A percentile compares a stretch with the other conserved stretches of the same genome.
phyloP scores from a whole-genome alignment of 2,113 vertebrate genomes.

The Etheostoma cragini region DNA sequence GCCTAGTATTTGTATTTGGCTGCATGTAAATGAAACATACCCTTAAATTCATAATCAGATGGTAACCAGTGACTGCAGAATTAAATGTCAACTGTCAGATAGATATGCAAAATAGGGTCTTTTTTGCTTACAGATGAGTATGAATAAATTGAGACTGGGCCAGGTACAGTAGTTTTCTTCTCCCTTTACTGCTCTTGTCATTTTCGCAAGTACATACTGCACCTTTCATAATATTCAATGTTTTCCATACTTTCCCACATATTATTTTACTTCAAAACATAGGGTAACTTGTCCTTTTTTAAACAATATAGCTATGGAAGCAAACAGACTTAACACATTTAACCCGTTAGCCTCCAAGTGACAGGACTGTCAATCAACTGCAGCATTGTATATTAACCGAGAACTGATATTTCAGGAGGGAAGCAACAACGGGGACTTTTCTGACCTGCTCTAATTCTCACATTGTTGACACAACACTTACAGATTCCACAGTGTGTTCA shows the following conservation, averaged over 20 bases:
- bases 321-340: no score
- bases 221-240: no score
- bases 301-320: no score
- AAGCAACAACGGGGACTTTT: not conserved
- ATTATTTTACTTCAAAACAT: no score
- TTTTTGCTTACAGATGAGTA: slow-evolving; percentile 54
- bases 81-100: slow-evolving; percentile 77
- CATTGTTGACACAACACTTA: not conserved
- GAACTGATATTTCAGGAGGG: not conserved
- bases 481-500: no score
- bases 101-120: slow-evolving; percentile 53
- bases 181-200: slow-evolving; percentile 53
- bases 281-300: no score
- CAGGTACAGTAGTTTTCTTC: slow-evolving; percentile 34
- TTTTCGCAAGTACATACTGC: slow-evolving; percentile 25
- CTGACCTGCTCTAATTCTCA: not conserved
- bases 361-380: no score
- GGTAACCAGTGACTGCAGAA: slow-evolving; percentile 57
- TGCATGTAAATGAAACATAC: slow-evolving; percentile 33
- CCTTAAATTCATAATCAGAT: slow-evolving; percentile 53
- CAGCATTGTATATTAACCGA: not conserved
- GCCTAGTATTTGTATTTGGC: slow-evolving; percentile 34
- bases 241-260: no score
- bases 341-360: no score
- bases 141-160: slow-evolving; percentile 59